Evolutionary conservation across 2,113 vertebrate species (phyloP).

Genomic region (Nasalis larvatus): DNA sequence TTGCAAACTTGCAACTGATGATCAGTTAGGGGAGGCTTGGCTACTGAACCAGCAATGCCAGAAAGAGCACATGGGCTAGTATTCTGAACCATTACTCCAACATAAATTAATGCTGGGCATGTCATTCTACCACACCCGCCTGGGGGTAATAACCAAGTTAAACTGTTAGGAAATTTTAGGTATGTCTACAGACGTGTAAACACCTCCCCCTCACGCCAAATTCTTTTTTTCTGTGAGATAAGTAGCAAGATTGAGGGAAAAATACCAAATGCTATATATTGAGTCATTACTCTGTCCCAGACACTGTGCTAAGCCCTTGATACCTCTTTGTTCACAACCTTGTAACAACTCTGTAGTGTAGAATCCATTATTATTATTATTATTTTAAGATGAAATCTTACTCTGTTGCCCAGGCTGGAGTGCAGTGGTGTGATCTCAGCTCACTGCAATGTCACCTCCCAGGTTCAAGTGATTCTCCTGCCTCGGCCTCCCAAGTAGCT

Average conservation of each 20-base stretch:
- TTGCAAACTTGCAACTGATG: neutral
- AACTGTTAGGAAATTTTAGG: neutral
- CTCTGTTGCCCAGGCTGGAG: too few species aligned
- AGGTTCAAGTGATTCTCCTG: too few species aligned
- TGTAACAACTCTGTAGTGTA: neutral
- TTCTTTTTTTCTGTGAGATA: neutral
- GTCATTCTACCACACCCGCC: neutral
- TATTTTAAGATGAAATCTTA: neutral
- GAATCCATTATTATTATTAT: neutral
- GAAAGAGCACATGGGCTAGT: neutral
- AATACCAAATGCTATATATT: neutral
- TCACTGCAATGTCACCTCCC: too few species aligned
- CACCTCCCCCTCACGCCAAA: neutral
- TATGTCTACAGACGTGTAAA: neutral
- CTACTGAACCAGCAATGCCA: neutral
- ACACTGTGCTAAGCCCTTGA: neutral
- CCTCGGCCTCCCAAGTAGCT: too few species aligned
- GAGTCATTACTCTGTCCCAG: neutral
- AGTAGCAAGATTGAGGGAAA: neutral
- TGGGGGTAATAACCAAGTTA: neutral
- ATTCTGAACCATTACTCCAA: neutral
- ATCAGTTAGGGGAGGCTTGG: accelerated
- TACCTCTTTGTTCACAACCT: neutral
- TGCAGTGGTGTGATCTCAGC: too few species aligned
- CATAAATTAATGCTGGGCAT: neutral